Conservation (phyloP, 2,797 vertebrate species). For the Anabas testudineus region DNA sequence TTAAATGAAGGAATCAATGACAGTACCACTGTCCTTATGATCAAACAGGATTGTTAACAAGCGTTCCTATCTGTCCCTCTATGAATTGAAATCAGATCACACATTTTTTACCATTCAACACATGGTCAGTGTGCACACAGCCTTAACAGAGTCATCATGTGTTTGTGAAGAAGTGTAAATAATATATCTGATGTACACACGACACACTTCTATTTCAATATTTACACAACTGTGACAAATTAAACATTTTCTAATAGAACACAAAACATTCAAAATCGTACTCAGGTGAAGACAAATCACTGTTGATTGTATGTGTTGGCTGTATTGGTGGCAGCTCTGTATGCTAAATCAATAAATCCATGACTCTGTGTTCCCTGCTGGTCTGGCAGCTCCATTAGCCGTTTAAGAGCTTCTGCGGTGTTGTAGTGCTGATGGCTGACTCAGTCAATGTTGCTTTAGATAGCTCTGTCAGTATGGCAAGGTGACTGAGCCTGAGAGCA, state of each 20-base stretch:
- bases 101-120: too few relatives aligned
- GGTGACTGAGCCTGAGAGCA: constrained; percentile 73
- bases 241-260: background rate
- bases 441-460: constrained; percentile 73
- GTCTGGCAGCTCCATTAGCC: constrained; percentile 71
- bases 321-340: constrained; percentile 53
- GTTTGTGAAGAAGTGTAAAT: background rate
- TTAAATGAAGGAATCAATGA: background rate
- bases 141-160: background rate
- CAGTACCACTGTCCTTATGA: too few relatives aligned
- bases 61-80: too few relatives aligned
- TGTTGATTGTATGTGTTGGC: constrained; percentile 17
- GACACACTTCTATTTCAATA: background rate
- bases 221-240: background rate
- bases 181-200: background rate
- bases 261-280: constrained; percentile 22
- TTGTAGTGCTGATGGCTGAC: constrained; percentile 70
- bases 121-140: too few relatives aligned
- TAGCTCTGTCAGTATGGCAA: constrained; percentile 74
- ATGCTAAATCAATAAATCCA: constrained; percentile 72
- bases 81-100: too few relatives aligned
- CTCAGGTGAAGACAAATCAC: constrained; percentile 23
- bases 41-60: too few relatives aligned
- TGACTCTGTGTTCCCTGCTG: constrained; percentile 68
- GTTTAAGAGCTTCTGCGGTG: constrained; percentile 70